These are phyloP conservation scores for Clarias magur DNA, from an alignment of 2,113 vertebrate genomes.

Conservation along the genomic window DNA sequence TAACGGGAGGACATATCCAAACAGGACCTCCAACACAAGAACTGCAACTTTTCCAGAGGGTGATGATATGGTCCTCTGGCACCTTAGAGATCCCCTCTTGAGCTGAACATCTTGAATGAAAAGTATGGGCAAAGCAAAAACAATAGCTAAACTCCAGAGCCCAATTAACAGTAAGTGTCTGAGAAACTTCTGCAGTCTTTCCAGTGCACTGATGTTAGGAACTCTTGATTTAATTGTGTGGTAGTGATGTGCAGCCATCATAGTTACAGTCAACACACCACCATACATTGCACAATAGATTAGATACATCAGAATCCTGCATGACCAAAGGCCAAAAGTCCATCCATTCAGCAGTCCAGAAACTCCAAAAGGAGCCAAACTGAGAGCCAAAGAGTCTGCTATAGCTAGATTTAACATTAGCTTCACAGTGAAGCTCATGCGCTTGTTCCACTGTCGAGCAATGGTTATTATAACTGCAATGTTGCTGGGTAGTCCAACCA, in stretches of 20 bases:
- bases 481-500: conserved; percentile 73
- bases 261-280: conserved; percentile 68
- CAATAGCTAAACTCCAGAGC: conserved; percentile 45
- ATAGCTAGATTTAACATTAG: conserved; percentile 72
- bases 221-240: conserved; percentile 60
- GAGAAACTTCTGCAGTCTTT: not conserved
- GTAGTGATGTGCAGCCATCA: conserved; percentile 69
- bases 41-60: conserved; percentile 22
- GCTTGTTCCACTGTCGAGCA: conserved; percentile 57
- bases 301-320: conserved; percentile 64
- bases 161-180: conserved; percentile 51
- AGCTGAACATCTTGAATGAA: conserved; percentile 55
- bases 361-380: conserved; percentile 68
- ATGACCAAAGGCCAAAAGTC: conserved; percentile 59
- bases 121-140: conserved; percentile 59
- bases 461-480: conserved; percentile 66
- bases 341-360: conserved; percentile 65
- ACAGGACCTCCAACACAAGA: conserved; percentile 67
- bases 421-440: conserved; percentile 60
- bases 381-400: conserved; percentile 67
- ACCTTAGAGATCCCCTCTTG: not conserved
- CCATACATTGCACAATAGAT: conserved; percentile 70
- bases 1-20: conserved; percentile 70
- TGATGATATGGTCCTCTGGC: conserved; percentile 55
- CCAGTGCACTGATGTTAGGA: conserved; percentile 57